Evolutionary conservation across 2,113 vertebrate genomes (phyloP).

Genomic region (Engystomops pustulosus): DNA sequence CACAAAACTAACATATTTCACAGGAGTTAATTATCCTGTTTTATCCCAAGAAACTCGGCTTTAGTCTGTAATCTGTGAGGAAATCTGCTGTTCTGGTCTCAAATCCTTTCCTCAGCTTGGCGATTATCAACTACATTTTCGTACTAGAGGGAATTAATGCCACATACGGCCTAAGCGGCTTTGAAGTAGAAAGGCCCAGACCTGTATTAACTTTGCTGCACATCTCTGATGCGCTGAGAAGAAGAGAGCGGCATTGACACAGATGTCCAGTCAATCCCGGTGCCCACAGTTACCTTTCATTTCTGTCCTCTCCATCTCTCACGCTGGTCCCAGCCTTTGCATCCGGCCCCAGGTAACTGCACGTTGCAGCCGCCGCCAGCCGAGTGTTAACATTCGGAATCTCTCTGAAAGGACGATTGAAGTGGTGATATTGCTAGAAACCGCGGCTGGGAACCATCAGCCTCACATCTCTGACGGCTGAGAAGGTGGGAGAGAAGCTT

Average conservation of each 20-base stretch:
- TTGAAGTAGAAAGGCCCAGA: slow-evolving; percentile 76
- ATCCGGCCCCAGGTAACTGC: slow-evolving; percentile 65
- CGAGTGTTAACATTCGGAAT: slow-evolving; percentile 60
- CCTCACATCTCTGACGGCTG: not conserved
- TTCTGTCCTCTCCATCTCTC: slow-evolving; percentile 44
- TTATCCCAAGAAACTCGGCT: slow-evolving; percentile 80
- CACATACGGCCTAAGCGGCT: slow-evolving; percentile 85
- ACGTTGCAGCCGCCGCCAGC: slow-evolving; percentile 43
- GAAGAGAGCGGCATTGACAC: slow-evolving; percentile 30
- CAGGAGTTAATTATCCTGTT: slow-evolving; percentile 80
- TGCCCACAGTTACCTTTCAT: slow-evolving; percentile 60
- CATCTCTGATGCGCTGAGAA: slow-evolving; percentile 65
- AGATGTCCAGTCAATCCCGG: slow-evolving; percentile 13
- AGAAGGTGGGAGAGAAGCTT: too few species aligned
- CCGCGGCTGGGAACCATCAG: not conserved
- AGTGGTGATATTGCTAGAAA: slow-evolving; percentile 32
- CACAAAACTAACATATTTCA: slow-evolving; percentile 74
- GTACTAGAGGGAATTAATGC: slow-evolving; percentile 87
- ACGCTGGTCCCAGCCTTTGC: slow-evolving; percentile 56
- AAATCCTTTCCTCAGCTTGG: slow-evolving; percentile 82
- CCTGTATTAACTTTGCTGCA: slow-evolving; percentile 75
- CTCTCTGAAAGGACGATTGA: slow-evolving; percentile 66
- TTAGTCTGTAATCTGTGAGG: slow-evolving; percentile 82
- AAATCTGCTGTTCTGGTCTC: slow-evolving; percentile 83
- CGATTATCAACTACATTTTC: slow-evolving; percentile 85